Conservation (phyloP, 2,888 invertebrate species). For the Pimpla rufipes region DNA sequence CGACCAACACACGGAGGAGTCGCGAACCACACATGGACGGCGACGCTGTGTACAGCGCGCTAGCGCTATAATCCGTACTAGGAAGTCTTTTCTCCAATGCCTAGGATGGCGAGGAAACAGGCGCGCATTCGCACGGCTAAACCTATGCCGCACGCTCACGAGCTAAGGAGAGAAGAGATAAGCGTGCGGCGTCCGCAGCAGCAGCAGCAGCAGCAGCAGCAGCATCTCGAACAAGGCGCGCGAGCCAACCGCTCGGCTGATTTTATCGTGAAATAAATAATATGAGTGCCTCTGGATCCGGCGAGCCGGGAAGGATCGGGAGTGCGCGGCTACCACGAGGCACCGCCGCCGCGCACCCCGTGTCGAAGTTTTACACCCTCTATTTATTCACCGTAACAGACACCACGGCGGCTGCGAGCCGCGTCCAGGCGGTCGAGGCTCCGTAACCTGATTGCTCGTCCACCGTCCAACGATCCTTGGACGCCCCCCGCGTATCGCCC, state of each 20-base stretch:
- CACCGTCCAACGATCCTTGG: no score
- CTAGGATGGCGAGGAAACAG: conserved; percentile 60
- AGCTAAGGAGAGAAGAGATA: conserved; percentile 47
- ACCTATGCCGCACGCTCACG: conserved; percentile 52
- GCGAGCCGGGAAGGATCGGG: conserved; percentile 9
- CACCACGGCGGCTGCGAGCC: no score
- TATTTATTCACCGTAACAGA: conserved; percentile 23
- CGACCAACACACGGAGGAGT: no score
- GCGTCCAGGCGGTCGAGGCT: neutral
- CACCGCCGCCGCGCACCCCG: neutral
- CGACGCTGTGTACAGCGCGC: no score
- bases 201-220: conserved; percentile 47
- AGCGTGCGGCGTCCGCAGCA: conserved; percentile 52
- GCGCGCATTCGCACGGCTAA: conserved; percentile 58
- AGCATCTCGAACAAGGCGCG: conserved; percentile 54
- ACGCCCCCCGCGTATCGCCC: no score
- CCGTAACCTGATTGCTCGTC: neutral
- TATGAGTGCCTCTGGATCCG: conserved; percentile 62
- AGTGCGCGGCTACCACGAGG: conserved; percentile 40
- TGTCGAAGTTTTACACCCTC: conserved; percentile 26
- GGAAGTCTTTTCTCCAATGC: conserved; percentile 61
- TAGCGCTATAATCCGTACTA: conserved; percentile 61
- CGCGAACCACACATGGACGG: no score
- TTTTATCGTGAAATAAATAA: conserved; percentile 68
- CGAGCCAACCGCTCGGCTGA: conserved; percentile 63